phyloP scores from a whole-genome alignment of 2,113 vertebrate genomes.

The Spermophilus dauricus region DNA sequence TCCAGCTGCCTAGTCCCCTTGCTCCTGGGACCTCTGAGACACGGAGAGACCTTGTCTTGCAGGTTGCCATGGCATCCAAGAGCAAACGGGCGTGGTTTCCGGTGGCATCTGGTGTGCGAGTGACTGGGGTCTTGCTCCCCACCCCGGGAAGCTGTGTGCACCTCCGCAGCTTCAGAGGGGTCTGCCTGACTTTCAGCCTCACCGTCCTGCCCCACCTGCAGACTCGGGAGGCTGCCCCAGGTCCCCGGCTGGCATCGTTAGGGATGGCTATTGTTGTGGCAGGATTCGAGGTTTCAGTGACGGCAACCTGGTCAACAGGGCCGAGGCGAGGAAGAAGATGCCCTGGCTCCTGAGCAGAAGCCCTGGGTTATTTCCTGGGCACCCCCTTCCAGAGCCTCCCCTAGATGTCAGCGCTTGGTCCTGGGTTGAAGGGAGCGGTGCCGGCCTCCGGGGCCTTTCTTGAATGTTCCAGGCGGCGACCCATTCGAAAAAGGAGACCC shows the following conservation, averaged over 20 bases:
- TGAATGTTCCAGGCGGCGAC: background rate
- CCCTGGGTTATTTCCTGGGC: background rate
- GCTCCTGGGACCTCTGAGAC: background rate
- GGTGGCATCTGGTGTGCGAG: background rate
- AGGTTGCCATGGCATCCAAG: background rate
- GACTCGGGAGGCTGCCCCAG: background rate
- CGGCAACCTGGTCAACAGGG: background rate
- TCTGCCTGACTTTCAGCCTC: background rate
- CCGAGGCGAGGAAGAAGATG: background rate
- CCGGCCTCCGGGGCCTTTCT: background rate
- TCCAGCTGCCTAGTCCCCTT: background rate
- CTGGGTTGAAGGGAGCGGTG: background rate
- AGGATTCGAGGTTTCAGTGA: background rate
- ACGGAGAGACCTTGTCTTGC: fast-evolving
- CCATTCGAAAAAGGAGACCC: background rate
- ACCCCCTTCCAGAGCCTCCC: background rate
- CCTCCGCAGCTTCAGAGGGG: background rate
- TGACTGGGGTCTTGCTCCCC: background rate
- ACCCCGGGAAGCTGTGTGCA: background rate
- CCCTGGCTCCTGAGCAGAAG: background rate
- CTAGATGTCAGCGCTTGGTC: background rate
- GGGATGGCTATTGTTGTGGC: background rate
- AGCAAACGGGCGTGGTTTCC: background rate
- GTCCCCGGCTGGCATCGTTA: fast-evolving
- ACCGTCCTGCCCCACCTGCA: background rate